Evolutionary conservation across 2,113 vertebrate species (phyloP).

Genomic region (Bos taurus): ARS-UCD2.0 NC_037332.1:86504001-86504500

Average conservation of each 20-base stretch:
- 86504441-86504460: not conserved
- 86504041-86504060: not conserved
- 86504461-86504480: not conserved
- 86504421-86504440: not conserved
- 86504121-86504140: constrained; percentile 59
- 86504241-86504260: not conserved
- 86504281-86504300: not conserved
- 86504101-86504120: constrained; percentile 64
- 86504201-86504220: constrained; percentile 36
- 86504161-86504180: constrained; percentile 52
- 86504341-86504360: not conserved
- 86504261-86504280: not conserved
- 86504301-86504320: not conserved
- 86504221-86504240: constrained; percentile 44
- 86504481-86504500: not conserved
- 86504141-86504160: not conserved
- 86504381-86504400: not conserved
- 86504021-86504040: not conserved
- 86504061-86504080: constrained; percentile 58
- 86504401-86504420: not conserved
- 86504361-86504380: not conserved
- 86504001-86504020: not conserved
- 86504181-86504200: constrained; percentile 42
- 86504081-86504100: constrained; percentile 66
- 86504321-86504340: not conserved